phyloP scores from a whole-genome alignment of 2,888 invertebrate species.

The Gymnosoma rotundatum region DNA sequence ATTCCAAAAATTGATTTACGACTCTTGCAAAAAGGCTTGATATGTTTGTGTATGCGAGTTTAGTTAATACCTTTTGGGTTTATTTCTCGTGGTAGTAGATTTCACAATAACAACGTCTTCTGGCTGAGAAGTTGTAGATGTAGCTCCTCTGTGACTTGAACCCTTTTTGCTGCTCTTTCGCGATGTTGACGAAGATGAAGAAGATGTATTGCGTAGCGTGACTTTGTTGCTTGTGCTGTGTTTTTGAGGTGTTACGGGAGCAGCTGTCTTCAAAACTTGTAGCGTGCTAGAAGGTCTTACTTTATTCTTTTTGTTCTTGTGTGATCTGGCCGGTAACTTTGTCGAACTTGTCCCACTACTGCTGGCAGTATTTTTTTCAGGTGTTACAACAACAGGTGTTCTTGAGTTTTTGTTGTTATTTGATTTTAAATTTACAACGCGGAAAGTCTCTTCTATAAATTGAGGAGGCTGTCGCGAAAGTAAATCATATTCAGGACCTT shows the following conservation, averaged over 20 bases:
- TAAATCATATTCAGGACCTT: conserved; percentile 92
- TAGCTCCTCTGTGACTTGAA: conserved; percentile 74
- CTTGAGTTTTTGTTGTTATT: conserved; percentile 82
- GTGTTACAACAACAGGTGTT: conserved; percentile 62
- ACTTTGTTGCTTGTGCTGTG: conserved; percentile 24
- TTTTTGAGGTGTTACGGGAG: conserved; percentile 82
- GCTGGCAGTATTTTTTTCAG: conserved; percentile 75
- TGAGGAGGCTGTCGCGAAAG: conserved; percentile 92
- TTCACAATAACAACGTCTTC: conserved; percentile 60
- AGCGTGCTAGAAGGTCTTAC: conserved; percentile 87
- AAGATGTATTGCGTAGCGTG: conserved; percentile 51
- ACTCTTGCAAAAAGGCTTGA: too few relatives aligned
- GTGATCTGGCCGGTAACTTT: conserved; percentile 83
- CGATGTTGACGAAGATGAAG: conserved; percentile 77
- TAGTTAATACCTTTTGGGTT: conserved; percentile 60
- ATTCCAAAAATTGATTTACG: too few relatives aligned
- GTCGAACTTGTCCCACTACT: conserved; percentile 32
- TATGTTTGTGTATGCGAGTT: not conserved
- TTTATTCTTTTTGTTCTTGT: conserved; percentile 84
- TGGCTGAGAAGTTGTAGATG: conserved; percentile 74
- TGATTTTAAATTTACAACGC: conserved; percentile 91
- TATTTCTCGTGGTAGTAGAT: conserved; percentile 61
- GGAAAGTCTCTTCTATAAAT: conserved; percentile 92
- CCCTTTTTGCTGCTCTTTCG: conserved; percentile 63
- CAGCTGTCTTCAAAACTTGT: conserved; percentile 89